phyloP scores from a whole-genome alignment of 2,113 vertebrate genomes.

The Arothron firmamentum region DNA sequence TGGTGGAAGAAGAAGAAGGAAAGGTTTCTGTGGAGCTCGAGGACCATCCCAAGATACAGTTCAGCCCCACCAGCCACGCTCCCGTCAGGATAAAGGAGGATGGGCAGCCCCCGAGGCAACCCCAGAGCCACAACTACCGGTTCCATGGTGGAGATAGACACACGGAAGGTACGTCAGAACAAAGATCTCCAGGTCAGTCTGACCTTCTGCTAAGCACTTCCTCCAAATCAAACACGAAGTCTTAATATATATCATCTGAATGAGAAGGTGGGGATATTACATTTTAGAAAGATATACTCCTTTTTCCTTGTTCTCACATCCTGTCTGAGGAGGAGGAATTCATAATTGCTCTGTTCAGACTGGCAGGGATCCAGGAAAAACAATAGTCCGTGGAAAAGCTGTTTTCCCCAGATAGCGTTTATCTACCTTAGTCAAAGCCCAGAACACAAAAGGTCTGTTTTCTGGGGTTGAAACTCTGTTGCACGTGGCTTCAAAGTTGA shows the following conservation, averaged over 20 bases:
- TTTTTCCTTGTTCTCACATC: constrained; percentile 42
- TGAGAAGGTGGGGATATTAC: constrained; percentile 2
- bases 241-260: constrained; percentile 7
- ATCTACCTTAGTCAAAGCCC: constrained; percentile 31
- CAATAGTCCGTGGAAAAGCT: constrained; percentile 41
- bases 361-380: constrained; percentile 59
- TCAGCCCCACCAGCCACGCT: constrained; percentile 66
- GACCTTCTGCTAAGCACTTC: background rate
- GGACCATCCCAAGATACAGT: constrained; percentile 48
- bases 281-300: constrained; percentile 27
- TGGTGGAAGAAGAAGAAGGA: constrained; percentile 14
- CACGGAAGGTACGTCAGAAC: constrained; percentile 74
- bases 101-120: constrained; percentile 55
- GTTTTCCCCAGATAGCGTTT: constrained; percentile 53
- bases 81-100: constrained; percentile 63
- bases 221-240: background rate
- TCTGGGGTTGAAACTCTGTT: constrained; percentile 16
- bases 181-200: background rate
- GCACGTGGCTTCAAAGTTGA: constrained; percentile 16
- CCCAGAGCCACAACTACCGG: constrained; percentile 61
- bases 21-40: constrained; percentile 6
- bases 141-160: constrained; percentile 57
- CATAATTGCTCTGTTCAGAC: constrained; percentile 33
- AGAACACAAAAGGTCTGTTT: constrained; percentile 18
- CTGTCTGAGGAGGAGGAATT: constrained; percentile 48